Conservation (phyloP, 2,113 vertebrate genomes). For the Typhlomys cinereus region DNA sequence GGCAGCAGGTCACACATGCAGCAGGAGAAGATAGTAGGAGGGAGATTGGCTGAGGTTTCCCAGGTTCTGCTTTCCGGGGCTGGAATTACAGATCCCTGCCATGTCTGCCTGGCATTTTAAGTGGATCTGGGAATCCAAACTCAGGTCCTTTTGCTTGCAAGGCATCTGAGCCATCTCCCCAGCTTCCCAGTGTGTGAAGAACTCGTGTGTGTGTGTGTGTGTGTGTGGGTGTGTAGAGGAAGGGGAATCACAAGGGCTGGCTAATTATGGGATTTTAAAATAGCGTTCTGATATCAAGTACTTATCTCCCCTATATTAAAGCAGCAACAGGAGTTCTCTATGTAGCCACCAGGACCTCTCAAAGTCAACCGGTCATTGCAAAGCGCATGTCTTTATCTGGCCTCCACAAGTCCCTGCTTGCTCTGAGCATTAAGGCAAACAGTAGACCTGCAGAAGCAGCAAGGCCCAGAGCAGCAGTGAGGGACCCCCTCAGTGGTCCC, state of each 20-base stretch:
- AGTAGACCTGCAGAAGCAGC: slow-evolving; percentile 19
- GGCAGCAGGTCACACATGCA: too few species aligned
- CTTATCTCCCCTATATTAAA: background rate
- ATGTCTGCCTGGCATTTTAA: too few species aligned
- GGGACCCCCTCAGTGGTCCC: background rate
- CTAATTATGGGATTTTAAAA: slow-evolving; percentile 15
- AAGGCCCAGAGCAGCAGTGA: background rate
- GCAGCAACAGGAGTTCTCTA: background rate
- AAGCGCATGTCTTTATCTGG: background rate
- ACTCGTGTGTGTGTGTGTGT: too few species aligned
- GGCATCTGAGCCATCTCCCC: too few species aligned
- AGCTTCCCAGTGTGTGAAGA: too few species aligned
- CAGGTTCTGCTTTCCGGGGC: too few species aligned
- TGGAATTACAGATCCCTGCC: too few species aligned
- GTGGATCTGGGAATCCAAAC: too few species aligned
- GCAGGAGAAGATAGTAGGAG: too few species aligned
- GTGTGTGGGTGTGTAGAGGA: too few species aligned
- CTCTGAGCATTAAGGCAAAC: background rate
- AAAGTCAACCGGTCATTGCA: background rate
- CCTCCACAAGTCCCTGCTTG: background rate
- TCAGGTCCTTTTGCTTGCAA: too few species aligned
- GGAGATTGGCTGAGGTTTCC: too few species aligned
- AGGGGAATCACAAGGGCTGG: background rate
- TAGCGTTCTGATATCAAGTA: background rate
- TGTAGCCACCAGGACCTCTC: background rate